Percentiles rank a stretch among this genome's conserved stretches.
Conservation (phyloP, 2,113 vertebrate species). For the Willisornis vidua region DNA sequence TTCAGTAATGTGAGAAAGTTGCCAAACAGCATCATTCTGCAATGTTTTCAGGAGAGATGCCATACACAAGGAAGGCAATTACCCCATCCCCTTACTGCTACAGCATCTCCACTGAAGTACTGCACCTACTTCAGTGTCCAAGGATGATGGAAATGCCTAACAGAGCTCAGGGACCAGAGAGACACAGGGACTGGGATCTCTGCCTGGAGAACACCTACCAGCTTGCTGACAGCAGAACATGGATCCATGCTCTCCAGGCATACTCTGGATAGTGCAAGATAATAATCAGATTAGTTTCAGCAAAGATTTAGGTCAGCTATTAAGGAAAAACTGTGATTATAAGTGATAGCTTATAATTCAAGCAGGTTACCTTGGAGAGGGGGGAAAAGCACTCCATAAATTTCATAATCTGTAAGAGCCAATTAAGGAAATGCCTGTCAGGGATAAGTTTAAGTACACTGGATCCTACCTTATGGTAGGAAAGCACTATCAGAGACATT, state of each 20-base stretch:
- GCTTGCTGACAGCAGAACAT: not conserved
- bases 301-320: constrained; percentile 20
- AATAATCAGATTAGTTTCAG: constrained; percentile 25
- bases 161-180: not conserved
- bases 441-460: not conserved
- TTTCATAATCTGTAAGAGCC: not conserved
- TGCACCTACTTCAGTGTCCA: not conserved
- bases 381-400: not conserved
- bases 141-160: not conserved
- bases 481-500: not conserved
- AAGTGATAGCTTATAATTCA: not conserved
- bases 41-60: not conserved
- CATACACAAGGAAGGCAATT: not conserved
- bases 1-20: not conserved
- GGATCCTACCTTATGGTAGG: not conserved
- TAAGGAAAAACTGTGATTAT: not conserved
- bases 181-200: accelerated
- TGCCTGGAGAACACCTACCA: not conserved
- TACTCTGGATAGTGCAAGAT: not conserved
- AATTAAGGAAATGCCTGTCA: not conserved
- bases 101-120: not conserved
- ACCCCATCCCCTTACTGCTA: not conserved
- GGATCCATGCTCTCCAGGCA: not conserved
- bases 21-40: not conserved
- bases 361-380: not conserved